A percentile compares a stretch with the other conserved stretches of the same genome.
Conservation (phyloP, 2,888 invertebrate species). For the Limnephilus lunatus region DNA sequence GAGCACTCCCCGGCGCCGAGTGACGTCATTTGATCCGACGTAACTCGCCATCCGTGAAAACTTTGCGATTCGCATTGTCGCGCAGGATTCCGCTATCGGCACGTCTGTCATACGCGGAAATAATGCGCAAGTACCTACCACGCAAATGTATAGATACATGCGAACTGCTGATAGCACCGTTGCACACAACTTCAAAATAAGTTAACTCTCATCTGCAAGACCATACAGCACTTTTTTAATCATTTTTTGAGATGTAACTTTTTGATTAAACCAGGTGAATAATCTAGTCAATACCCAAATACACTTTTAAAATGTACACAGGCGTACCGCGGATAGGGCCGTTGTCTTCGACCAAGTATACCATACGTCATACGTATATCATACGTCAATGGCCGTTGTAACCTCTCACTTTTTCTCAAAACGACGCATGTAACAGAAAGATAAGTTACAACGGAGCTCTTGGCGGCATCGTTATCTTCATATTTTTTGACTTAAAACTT, state of each 20-base stretch:
- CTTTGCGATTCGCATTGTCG: conserved; percentile 13
- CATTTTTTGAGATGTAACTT: not conserved
- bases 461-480: no score
- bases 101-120: conserved; percentile 7
- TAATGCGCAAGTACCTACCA: not conserved
- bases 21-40: conserved; percentile 6
- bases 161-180: not conserved
- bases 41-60: not conserved
- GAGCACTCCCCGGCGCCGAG: not conserved
- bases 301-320: no score
- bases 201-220: not conserved
- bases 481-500: not conserved
- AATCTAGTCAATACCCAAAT: no score
- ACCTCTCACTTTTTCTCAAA: not conserved
- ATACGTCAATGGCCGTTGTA: not conserved
- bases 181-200: not conserved
- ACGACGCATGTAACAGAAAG: not conserved
- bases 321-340: not conserved
- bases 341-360: no score
- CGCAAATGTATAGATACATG: not conserved
- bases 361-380: no score
- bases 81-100: conserved; percentile 15
- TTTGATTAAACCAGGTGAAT: not conserved
- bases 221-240: not conserved
- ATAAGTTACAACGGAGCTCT: not conserved